These are phyloP conservation scores for Suncus etruscus DNA, from an alignment of 2,113 vertebrate genomes.

Conservation along the genomic window DNA sequence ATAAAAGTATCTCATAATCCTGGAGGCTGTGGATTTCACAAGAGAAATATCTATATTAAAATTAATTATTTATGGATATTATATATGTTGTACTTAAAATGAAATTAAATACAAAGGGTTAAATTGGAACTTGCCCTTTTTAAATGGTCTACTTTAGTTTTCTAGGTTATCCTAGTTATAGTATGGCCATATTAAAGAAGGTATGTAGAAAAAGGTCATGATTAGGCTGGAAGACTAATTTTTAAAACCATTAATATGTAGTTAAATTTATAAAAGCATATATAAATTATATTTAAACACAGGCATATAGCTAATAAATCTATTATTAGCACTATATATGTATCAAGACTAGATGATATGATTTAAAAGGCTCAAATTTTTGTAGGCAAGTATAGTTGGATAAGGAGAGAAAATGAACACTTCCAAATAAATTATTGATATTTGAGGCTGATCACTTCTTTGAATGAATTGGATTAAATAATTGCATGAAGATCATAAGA, in stretches of 20 bases:
- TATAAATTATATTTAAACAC: neutral
- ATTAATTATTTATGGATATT: neutral
- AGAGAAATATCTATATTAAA: conserved; percentile 8
- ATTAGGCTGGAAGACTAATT: neutral
- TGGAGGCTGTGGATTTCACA: neutral
- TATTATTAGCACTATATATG: neutral
- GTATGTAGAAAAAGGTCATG: conserved; percentile 29
- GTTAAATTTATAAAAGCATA: conserved; percentile 36
- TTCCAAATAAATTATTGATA: conserved; percentile 58
- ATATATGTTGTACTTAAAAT: too few relatives aligned
- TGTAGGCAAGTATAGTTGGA: neutral
- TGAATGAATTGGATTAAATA: conserved; percentile 72
- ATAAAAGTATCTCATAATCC: conserved; percentile 44
- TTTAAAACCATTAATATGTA: conserved; percentile 8
- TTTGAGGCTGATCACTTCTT: conserved; percentile 58
- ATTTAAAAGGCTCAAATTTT: conserved; percentile 44
- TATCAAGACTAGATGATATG: neutral
- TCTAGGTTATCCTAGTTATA: conserved; percentile 3
- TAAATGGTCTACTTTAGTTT: conserved; percentile 38
- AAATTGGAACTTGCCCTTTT: conserved; percentile 19
- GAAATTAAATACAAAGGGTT: conserved; percentile 12
- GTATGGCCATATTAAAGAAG: neutral
- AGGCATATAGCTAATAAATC: neutral
- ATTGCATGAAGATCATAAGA: conserved; percentile 68
- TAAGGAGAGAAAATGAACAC: conserved; percentile 51